phyloP scores from a whole-genome alignment of 2,797 vertebrate genomes.

The Xerus rutilus region DNA sequence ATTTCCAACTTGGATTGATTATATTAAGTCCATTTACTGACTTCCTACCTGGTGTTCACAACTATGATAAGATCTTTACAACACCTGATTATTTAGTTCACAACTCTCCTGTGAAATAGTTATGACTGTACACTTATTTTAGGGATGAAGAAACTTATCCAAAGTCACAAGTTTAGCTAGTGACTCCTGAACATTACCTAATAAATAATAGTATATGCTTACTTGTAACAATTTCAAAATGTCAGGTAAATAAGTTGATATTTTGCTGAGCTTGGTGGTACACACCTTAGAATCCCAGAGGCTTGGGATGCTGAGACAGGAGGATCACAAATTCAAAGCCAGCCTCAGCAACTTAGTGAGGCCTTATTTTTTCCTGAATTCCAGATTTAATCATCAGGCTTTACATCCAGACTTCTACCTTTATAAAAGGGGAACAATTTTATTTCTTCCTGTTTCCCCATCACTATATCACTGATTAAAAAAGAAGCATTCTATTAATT shows the following conservation, averaged over 20 bases:
- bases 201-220: constrained; percentile 5
- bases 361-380: background rate
- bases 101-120: background rate
- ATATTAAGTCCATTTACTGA: background rate
- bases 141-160: background rate
- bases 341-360: too few relatives aligned
- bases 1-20: background rate
- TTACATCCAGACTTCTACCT: background rate
- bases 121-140: background rate
- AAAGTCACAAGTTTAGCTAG: background rate
- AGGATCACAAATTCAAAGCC: too few relatives aligned
- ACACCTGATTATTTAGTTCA: background rate
- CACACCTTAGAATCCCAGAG: too few relatives aligned
- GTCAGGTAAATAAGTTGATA: background rate
- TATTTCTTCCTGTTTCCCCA: background rate
- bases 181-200: background rate
- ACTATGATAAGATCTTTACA: background rate
- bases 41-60: background rate
- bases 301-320: too few relatives aligned
- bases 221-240: constrained; percentile 9
- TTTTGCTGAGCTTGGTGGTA: background rate
- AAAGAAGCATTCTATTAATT: constrained; percentile 15
- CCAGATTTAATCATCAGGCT: background rate
- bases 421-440: background rate
- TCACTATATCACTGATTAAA: background rate